Evolutionary conservation across 2,113 vertebrate species (phyloP).

Genomic region (Eulacestoma nigropectus): DNA sequence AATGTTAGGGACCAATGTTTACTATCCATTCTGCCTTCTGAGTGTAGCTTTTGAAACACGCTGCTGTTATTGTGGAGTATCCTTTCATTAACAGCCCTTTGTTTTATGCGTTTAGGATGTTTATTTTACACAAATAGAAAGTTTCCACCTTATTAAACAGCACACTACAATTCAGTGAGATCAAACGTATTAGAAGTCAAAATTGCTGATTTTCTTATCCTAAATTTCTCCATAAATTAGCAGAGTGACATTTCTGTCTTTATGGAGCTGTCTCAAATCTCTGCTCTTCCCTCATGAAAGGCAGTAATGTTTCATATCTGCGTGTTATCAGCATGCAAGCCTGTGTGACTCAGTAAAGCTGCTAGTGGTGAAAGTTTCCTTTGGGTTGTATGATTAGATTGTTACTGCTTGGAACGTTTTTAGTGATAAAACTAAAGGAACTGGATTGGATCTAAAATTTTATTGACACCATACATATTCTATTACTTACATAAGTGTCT

Average conservation of each 20-base stretch:
- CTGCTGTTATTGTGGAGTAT: not conserved
- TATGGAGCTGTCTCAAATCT: not conserved
- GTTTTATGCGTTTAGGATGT: not conserved
- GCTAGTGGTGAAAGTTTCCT: not conserved
- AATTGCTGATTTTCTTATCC: not conserved
- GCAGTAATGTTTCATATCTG: not conserved
- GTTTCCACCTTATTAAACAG: not conserved
- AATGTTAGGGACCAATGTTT: not conserved
- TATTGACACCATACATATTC: rapidly evolving
- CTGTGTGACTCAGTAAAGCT: not conserved
- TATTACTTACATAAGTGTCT: not conserved
- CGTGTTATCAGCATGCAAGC: not conserved
- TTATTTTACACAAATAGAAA: not conserved
- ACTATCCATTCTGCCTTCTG: not conserved
- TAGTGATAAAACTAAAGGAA: not conserved
- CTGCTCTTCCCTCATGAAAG: not conserved
- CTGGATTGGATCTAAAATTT: not conserved
- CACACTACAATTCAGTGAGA: not conserved
- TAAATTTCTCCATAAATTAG: not conserved
- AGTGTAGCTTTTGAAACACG: not conserved
- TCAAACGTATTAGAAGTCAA: not conserved
- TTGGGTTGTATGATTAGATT: not conserved
- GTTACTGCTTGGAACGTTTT: not conserved
- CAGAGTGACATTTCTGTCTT: not conserved
- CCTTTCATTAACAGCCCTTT: not conserved